Conservation (phyloP, 2,113 vertebrate species). For the Pipra filicauda region DNA sequence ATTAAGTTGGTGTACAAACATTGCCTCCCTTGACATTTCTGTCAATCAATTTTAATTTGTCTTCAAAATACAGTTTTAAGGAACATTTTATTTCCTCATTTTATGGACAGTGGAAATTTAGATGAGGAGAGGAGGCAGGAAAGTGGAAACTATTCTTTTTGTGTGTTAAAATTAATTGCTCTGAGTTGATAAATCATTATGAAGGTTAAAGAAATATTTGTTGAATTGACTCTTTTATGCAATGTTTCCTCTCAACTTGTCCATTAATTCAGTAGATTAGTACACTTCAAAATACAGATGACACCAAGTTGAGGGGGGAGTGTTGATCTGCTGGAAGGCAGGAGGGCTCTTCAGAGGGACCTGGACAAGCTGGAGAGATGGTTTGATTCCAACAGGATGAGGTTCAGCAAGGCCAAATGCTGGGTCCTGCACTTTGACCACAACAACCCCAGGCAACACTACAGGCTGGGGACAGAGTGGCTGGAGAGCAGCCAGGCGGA, state of each 20-base stretch:
- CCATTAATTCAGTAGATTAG: background rate
- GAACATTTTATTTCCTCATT: background rate
- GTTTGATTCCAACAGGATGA: too few relatives aligned
- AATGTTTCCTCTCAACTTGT: background rate
- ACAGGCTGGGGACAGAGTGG: too few relatives aligned
- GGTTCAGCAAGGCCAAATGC: too few relatives aligned
- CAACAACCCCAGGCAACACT: too few relatives aligned
- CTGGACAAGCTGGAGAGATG: too few relatives aligned
- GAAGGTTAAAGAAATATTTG: background rate
- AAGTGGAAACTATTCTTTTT: background rate
- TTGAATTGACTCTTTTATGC: background rate
- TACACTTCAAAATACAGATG: background rate
- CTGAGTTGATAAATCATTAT: background rate
- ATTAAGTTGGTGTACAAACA: background rate
- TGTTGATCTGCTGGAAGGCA: too few relatives aligned
- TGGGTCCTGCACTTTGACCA: too few relatives aligned
- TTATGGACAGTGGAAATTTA: background rate
- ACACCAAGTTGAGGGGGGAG: too few relatives aligned
- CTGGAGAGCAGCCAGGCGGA: too few relatives aligned
- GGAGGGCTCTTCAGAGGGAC: too few relatives aligned
- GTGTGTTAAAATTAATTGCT: background rate
- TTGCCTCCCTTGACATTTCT: background rate
- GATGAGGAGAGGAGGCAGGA: background rate
- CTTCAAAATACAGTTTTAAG: background rate
- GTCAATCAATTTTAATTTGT: background rate